These are phyloP conservation scores for Adineta ricciae DNA, from an alignment of 2,888 invertebrate species.

Conservation along the genomic window DNA sequence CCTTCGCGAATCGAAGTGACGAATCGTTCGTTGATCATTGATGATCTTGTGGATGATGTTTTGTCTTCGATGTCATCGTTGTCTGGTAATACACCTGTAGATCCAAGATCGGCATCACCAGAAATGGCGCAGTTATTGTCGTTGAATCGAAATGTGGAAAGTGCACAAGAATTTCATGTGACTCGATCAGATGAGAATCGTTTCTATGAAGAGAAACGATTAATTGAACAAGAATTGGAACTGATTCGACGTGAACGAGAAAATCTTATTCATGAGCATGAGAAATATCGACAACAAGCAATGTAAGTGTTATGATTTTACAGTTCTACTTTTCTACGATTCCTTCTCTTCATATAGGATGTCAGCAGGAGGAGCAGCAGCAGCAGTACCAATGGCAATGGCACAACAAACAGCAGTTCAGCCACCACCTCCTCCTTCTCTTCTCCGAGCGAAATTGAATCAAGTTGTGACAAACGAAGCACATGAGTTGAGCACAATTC, in stretches of 20 bases:
- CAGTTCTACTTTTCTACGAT: no score
- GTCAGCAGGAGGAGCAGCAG: neutral
- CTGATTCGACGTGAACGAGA: slow-evolving; percentile 29
- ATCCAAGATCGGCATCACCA: neutral
- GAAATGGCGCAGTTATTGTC: neutral
- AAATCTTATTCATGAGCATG: slow-evolving; percentile 19
- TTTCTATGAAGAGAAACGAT: slow-evolving; percentile 26
- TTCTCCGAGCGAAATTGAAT: neutral
- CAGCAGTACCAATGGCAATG: no score
- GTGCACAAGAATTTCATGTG: neutral
- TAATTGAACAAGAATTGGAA: slow-evolving; percentile 32
- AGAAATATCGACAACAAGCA: neutral
- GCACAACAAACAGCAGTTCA: neutral
- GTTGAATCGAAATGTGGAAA: neutral
- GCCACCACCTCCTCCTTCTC: neutral
- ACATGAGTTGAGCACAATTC: slow-evolving; percentile 41
- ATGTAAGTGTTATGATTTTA: neutral
- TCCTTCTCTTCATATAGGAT: neutral
- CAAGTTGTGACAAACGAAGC: neutral
- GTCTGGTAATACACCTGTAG: neutral
- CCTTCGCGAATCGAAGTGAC: neutral
- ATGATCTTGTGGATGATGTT: slow-evolving; percentile 19
- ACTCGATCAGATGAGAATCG: slow-evolving; percentile 1
- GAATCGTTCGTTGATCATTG: neutral
- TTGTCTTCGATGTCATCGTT: neutral